Conservation (phyloP, 2,888 invertebrate genomes). For the Boloria selene region DNA sequence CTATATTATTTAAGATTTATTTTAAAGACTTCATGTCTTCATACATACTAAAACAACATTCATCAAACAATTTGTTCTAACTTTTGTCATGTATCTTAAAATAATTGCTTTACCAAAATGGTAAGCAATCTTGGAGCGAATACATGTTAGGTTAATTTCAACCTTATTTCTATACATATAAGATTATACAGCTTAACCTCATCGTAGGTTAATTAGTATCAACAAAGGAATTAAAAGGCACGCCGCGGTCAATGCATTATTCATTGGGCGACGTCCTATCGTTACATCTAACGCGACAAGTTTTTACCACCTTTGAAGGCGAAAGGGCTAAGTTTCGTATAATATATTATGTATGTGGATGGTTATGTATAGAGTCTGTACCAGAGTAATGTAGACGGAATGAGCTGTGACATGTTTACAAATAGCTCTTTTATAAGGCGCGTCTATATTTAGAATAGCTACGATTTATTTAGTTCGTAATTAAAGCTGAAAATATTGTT, state of each 20-base stretch:
- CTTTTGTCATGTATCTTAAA: not conserved
- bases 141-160: not conserved
- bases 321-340: conserved; percentile 9
- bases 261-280: conserved; percentile 32
- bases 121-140: no score
- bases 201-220: conserved; percentile 36
- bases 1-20: no score
- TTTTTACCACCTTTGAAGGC: conserved; percentile 32
- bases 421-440: conserved; percentile 4
- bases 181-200: not conserved
- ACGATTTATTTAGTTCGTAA: not conserved
- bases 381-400: conserved; percentile 9
- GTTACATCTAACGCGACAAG: conserved; percentile 31
- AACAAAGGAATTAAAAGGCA: conserved; percentile 37
- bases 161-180: conserved; percentile 7
- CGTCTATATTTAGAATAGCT: not conserved
- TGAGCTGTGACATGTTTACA: conserved; percentile 2
- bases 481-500: no score
- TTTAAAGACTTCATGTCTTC: not conserved
- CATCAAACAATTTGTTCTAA: conserved; percentile 1
- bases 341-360: not conserved
- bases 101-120: conserved; percentile 10
- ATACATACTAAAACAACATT: not conserved
- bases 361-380: not conserved
- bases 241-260: conserved; percentile 36